A percentile compares a stretch with the other conserved stretches of the same genome.
phyloP scores from a whole-genome alignment of 2,113 vertebrate genomes.

The Muntiacus muntjak region DNA sequence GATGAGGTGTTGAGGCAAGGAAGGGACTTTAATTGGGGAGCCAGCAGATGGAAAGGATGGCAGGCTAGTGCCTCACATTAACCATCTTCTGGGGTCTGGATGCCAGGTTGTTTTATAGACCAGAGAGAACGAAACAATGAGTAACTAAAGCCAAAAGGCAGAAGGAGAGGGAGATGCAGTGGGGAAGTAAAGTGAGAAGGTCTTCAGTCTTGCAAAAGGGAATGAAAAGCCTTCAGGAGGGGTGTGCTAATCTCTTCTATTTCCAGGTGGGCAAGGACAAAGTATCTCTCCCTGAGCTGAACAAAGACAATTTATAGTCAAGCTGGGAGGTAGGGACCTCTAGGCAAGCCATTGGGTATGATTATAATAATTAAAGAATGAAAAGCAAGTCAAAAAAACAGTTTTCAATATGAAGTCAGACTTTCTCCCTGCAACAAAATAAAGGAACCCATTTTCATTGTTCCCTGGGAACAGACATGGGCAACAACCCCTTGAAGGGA shows the following conservation, averaged over 20 bases:
- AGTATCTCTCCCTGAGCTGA: neutral
- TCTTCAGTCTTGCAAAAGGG: neutral
- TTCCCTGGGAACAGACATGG: neutral
- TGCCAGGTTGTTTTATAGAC: neutral
- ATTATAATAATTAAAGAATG: neutral
- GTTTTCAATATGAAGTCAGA: neutral
- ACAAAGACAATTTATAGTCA: neutral
- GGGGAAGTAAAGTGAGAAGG: neutral
- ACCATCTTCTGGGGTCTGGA: neutral
- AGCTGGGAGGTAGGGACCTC: neutral
- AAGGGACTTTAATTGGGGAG: neutral
- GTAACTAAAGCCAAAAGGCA: neutral
- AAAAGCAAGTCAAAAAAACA: neutral
- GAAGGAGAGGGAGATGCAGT: neutral
- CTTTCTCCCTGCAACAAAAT: neutral
- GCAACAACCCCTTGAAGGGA: neutral
- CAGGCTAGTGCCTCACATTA: neutral
- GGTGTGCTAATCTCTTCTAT: neutral
- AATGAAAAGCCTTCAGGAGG: neutral
- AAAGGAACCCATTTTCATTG: neutral
- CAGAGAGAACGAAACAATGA: neutral
- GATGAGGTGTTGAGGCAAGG: neutral
- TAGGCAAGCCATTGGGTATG: rapidly evolving
- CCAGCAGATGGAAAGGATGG: neutral
- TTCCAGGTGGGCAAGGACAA: neutral